phyloP scores from a whole-genome alignment of 2,888 invertebrate species.

The Endotricha flammealis region DNA sequence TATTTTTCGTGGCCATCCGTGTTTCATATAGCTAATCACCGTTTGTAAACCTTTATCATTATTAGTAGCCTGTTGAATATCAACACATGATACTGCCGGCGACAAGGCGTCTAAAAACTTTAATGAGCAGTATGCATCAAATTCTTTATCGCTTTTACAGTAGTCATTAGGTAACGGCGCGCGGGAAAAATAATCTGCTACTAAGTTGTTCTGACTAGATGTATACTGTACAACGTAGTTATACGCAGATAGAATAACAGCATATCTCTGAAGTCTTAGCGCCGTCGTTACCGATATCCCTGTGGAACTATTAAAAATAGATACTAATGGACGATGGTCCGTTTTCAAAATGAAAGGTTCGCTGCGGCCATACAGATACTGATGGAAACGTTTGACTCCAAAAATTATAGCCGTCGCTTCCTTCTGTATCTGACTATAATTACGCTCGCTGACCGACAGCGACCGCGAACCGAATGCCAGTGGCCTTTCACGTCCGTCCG shows the following conservation, averaged over 20 bases:
- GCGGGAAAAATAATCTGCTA: neutral
- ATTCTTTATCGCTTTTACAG: neutral
- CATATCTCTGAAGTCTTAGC: neutral
- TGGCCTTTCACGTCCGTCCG: no score
- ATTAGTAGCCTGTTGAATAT: neutral
- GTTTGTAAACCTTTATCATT: slow-evolving; percentile 2
- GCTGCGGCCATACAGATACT: no score
- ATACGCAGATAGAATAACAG: neutral
- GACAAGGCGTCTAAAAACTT: slow-evolving; percentile 2
- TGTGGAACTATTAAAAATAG: neutral
- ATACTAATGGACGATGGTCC: no score
- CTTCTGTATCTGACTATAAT: no score
- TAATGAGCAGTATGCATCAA: neutral
- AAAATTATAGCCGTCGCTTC: no score
- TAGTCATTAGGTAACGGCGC: no score
- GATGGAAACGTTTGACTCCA: no score
- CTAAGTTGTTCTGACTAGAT: neutral
- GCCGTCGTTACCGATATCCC: neutral
- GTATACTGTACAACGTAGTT: neutral
- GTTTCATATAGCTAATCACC: no score
- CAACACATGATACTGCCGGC: neutral
- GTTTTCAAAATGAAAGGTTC: no score
- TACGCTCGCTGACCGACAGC: no score
- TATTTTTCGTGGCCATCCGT: slow-evolving; percentile 1
- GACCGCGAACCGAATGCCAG: no score